A percentile compares a stretch with the other conserved stretches of the same genome.
These are phyloP conservation scores for Bradypodion ventrale DNA, from an alignment of 2,797 vertebrate genomes.

Conservation along the genomic window DNA sequence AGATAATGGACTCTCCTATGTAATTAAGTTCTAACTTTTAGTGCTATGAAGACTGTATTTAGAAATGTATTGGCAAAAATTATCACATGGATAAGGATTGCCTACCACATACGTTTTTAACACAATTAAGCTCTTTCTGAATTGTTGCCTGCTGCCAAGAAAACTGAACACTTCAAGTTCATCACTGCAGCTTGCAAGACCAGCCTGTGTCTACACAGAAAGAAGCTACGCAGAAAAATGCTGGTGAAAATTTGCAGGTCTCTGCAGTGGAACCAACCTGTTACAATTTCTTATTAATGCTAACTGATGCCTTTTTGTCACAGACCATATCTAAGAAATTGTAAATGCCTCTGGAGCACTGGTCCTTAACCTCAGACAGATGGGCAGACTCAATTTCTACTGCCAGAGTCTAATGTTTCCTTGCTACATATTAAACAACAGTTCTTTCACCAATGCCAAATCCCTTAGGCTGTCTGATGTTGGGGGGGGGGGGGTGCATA, in stretches of 20 bases:
- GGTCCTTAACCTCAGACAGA: conserved; percentile 38
- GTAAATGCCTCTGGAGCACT: conserved; percentile 42
- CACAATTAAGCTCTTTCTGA: not conserved
- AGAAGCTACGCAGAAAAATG: not conserved
- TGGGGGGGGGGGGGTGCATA: conserved; percentile 71
- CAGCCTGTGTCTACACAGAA: not conserved
- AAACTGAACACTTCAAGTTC: not conserved
- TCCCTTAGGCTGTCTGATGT: not conserved
- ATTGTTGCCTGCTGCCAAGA: not conserved
- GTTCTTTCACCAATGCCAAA: not conserved
- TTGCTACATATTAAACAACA: conserved; percentile 11
- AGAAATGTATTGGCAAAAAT: not conserved
- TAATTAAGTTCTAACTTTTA: not conserved
- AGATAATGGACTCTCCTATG: not conserved
- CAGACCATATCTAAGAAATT: conserved; percentile 57
- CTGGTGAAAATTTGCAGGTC: not conserved
- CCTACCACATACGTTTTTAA: not conserved
- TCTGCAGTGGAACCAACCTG: conserved; percentile 48
- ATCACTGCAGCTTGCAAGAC: not conserved
- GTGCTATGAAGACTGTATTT: not conserved
- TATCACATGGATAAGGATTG: not conserved
- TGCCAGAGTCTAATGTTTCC: conserved; percentile 17
- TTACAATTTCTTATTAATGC: conserved; percentile 32
- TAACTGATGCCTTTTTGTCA: conserved; percentile 43
- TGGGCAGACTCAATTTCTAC: conserved; percentile 35